A percentile compares a stretch with the other conserved stretches of the same genome.
These are phyloP conservation scores for Zeus faber DNA, from an alignment of 2,113 vertebrate genomes.

Conservation along the genomic window DNA sequence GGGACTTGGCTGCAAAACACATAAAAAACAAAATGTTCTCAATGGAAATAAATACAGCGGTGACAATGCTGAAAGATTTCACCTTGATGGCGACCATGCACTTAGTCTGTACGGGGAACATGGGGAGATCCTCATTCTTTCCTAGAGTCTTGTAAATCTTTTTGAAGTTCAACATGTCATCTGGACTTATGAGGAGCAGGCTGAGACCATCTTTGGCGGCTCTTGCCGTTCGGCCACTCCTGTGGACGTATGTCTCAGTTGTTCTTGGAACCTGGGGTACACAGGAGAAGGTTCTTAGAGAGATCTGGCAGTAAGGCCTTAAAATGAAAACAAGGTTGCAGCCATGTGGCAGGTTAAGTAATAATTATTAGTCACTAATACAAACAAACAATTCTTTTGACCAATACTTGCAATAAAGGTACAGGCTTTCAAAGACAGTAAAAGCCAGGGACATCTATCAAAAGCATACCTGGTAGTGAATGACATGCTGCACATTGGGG, in stretches of 20 bases:
- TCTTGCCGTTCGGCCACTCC: slow-evolving; percentile 92
- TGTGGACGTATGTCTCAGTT: slow-evolving; percentile 91
- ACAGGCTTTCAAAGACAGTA: too few species aligned
- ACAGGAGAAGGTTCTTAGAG: too few species aligned
- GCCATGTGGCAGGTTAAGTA: too few species aligned
- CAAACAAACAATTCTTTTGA: too few species aligned
- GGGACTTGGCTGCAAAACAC: too few species aligned
- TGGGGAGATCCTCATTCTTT: slow-evolving; percentile 87
- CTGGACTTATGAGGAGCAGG: slow-evolving; percentile 87
- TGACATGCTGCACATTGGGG: slow-evolving; percentile 92
- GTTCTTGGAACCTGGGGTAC: slow-evolving; percentile 88
- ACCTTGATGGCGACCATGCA: slow-evolving; percentile 89
- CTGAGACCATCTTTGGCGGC: slow-evolving; percentile 88
- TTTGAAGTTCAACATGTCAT: slow-evolving; percentile 88
- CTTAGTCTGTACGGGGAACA: slow-evolving; percentile 86
- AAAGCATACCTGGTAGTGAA: slow-evolving; percentile 91
- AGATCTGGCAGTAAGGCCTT: too few species aligned
- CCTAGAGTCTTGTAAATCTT: slow-evolving; percentile 88
- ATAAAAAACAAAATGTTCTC: slow-evolving; percentile 1
- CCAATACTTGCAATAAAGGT: too few species aligned
- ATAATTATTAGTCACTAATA: too few species aligned
- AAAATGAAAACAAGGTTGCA: too few species aligned
- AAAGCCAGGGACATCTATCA: neutral
- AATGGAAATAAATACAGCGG: neutral
- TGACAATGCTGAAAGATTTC: neutral